Base-by-base conservation (phyloP, 2,888 invertebrate species). In the Lycophotia porphyrea region DNA sequence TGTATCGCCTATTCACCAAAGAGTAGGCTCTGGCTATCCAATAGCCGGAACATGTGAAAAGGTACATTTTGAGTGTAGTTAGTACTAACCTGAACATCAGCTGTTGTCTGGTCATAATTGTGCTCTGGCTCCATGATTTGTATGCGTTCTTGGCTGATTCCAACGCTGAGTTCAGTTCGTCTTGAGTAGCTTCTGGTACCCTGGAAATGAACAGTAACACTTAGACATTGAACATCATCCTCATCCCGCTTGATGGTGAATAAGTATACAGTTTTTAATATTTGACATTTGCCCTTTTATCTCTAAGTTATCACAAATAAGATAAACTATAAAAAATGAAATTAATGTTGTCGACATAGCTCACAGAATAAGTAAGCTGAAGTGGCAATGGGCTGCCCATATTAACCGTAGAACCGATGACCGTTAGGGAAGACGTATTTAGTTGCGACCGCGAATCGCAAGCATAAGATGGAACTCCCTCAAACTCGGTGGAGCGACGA, bases 31-130 rank as follows among this genome's bases (percentile, higher is more conserved):
- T n/a, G 11, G 5, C 18, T 8, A 67, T 49, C 21, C n/a, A 2
- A 11, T 7, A 36, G 21, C 2, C 39, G 27, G 2, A 34, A 65
- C 13, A 1, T 65, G 8, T 8, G 3, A n/a, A 69, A 42, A 27
- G 24, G 2, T 3, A n/a, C 8, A 24, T 47, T 71, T 15, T 21
- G 5, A 21, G 5, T 27, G 21, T 34, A 71, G 5, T 34, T n/a
- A 49, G 9, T 69, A 84, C 92, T 85, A 97, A 97, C 93, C 97
- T 98, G 94, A 99, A 98, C 98, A 99, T 98, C 52, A 98, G 97
- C 94, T 99, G 99, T 93, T 99, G 99, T 61, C 99, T 97, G 15
- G 98, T 98, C 85, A 99, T 97, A 52, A 99, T 97, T 4, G 99
- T 99, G 27, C 98, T 98, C 91, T 98, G 97, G 71, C 98, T 98